Conservation (phyloP, 2,797 vertebrate species). For the Pelochelys cantorii region DNA sequence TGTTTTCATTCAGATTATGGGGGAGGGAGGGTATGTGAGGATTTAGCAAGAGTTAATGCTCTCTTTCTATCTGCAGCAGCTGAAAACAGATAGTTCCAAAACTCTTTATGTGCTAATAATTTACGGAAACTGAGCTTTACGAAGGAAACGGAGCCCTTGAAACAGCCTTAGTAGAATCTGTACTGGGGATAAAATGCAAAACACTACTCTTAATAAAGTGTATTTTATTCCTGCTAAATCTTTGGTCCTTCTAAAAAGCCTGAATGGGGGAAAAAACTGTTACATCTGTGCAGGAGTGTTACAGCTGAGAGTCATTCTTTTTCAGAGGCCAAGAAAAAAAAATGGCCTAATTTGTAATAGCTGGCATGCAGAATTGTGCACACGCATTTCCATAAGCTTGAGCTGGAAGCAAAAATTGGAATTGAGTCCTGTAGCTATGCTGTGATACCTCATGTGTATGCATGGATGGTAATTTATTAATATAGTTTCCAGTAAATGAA, state of each 20-base stretch:
- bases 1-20: neutral
- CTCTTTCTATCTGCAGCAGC: neutral
- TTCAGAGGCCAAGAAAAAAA: neutral
- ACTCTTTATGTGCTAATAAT: neutral
- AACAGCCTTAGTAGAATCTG: neutral
- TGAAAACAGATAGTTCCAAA: neutral
- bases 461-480: neutral
- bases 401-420: neutral
- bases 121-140: neutral
- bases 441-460: neutral
- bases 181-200: neutral
- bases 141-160: neutral
- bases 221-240: neutral
- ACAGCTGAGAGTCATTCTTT: neutral
- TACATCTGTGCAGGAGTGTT: rapidly evolving
- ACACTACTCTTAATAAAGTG: neutral
- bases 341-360: neutral
- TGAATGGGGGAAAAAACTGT: neutral
- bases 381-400: neutral
- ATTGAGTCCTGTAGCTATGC: neutral
- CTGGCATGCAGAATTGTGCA: neutral
- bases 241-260: neutral
- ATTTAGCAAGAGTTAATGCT: neutral
- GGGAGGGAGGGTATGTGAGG: neutral
- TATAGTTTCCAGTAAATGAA: neutral